Base-by-base conservation (phyloP, 2,113 vertebrate genomes). In the Anhinga anhinga region DNA sequence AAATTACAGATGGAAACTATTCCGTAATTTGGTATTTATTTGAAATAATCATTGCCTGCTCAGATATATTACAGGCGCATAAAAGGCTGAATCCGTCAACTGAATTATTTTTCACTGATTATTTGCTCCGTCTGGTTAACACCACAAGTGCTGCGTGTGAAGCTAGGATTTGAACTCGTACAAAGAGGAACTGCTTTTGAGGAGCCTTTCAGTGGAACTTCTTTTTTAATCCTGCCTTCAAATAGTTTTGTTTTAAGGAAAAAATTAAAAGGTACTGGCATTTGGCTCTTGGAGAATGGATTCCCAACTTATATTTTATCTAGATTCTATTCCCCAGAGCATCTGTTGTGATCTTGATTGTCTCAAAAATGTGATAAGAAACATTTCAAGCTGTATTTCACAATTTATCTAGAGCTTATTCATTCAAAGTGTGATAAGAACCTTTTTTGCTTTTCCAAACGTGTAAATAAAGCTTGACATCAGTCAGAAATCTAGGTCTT, bases 381-480 rank as follows among this genome's bases (percentile, higher is more conserved):
- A 84, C 59, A 93, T 91, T 95, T 95, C 56, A 91, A 95, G 78
- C 44, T 92, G 74, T 49, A 95, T 97, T 96, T 89, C 79, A 69
- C 82, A 71, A 72, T 97, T 96, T 93, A 92, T 96, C 70, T 93
- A 83, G 79, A 97, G 85, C 71, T 97, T 90, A 44, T 96, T 96
- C 34, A 84, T 93, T 94, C 77, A 88, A 81, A 76, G 23, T 93
- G 84, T 91, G 80, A 82, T 92, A 97, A 96, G 86, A 94, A 86
- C 58, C 19, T 94, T 59, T 72, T 93, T 55, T 91, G 77, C 61
- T 73, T 96, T 91, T 88, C 78, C 38, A 93, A 96, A 92, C 20
- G 10, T 97, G 36, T 90, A 96, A 95, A 91, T 93, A 96, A 97
- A 96, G 44, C 91, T 95, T 96, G 74, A 47, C 61, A 96, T 97